Evolutionary conservation across 2,888 invertebrate genomes (phyloP).

Genomic region (Netelia melanura): DNA sequence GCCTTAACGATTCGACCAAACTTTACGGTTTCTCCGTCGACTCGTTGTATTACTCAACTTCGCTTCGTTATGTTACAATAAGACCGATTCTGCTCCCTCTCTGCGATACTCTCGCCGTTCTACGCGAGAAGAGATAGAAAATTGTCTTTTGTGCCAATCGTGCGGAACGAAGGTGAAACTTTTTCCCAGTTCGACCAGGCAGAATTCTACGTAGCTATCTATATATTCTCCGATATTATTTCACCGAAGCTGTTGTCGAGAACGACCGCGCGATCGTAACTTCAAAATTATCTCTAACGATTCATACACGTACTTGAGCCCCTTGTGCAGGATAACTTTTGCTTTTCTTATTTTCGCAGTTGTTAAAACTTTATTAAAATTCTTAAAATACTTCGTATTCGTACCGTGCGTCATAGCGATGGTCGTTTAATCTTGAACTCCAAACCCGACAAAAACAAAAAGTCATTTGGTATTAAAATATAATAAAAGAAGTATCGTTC

Average conservation of each 20-base stretch:
- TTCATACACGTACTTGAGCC: neutral
- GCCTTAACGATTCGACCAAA: slow-evolving; percentile 40
- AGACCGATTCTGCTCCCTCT: slow-evolving; percentile 14
- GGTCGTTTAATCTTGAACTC: too few species aligned
- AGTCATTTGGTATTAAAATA: neutral
- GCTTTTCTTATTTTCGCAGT: neutral
- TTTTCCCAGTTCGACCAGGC: neutral
- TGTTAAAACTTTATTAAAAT: too few species aligned
- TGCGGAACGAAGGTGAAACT: slow-evolving; percentile 62
- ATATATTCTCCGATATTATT: neutral
- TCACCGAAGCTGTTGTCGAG: neutral
- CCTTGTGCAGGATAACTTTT: neutral
- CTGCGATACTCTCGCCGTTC: slow-evolving; percentile 21
- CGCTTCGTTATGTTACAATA: slow-evolving; percentile 4
- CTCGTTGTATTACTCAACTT: slow-evolving; percentile 5
- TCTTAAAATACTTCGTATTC: too few species aligned
- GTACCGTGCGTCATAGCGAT: too few species aligned
- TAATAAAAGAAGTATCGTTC: neutral
- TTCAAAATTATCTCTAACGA: neutral
- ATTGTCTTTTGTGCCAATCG: slow-evolving; percentile 61
- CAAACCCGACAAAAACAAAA: too few species aligned
- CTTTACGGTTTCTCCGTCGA: slow-evolving; percentile 9
- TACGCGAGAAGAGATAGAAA: slow-evolving; percentile 35
- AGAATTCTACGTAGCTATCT: neutral
- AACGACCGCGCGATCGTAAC: neutral